Conservation (phyloP, 2,797 vertebrate genomes). For the Telmatherina bonti region DNA sequence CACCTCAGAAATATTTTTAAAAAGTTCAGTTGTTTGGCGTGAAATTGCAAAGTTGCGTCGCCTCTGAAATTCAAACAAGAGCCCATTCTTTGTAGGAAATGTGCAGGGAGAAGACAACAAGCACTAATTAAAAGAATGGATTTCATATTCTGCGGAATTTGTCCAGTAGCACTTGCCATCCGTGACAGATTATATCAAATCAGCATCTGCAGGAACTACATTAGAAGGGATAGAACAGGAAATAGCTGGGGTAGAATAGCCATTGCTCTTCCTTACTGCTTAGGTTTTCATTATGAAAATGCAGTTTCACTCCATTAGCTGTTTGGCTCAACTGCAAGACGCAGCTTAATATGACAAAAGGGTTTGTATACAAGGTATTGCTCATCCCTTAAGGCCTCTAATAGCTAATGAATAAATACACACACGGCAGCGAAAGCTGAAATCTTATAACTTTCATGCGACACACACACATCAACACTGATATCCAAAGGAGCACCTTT, state of each 20-base stretch:
- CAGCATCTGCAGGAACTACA: constrained; percentile 61
- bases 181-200: constrained; percentile 76
- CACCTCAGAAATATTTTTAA: constrained; percentile 4
- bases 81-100: constrained; percentile 40
- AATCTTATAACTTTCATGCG: constrained; percentile 20
- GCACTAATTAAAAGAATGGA: constrained; percentile 72
- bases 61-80: constrained; percentile 45
- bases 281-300: constrained; percentile 83
- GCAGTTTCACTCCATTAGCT: constrained; percentile 83
- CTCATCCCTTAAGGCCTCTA: constrained; percentile 76
- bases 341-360: constrained; percentile 81
- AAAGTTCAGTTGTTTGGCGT: constrained; percentile 5
- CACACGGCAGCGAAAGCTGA: constrained; percentile 27
- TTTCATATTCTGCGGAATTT: constrained; percentile 67
- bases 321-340: constrained; percentile 76
- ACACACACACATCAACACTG: constrained; percentile 24
- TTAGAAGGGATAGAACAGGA: constrained; percentile 65
- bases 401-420: constrained; percentile 70
- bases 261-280: constrained; percentile 82
- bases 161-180: constrained; percentile 63
- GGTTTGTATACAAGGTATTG: constrained; percentile 65
- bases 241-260: constrained; percentile 44
- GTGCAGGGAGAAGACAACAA: constrained; percentile 47
- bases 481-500: constrained; percentile 34
- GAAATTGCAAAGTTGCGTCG: background rate